phyloP scores from a whole-genome alignment of 2,888 invertebrate genomes.

The Coenonympha arcania region DNA sequence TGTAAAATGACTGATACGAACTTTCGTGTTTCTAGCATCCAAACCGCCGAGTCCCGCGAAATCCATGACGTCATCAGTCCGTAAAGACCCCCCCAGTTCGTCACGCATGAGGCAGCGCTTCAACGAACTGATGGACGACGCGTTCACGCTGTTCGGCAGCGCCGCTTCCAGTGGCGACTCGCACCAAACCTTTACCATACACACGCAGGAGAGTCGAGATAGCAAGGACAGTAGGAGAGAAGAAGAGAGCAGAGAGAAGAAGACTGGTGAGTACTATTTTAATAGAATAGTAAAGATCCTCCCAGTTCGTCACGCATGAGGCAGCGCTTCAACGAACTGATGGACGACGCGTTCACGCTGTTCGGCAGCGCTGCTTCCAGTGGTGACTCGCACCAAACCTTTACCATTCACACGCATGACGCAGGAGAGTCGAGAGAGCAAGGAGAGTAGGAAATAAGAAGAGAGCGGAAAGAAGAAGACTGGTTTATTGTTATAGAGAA shows the following conservation, averaged over 20 bases:
- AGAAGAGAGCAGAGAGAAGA: too few relatives aligned
- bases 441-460: constrained; percentile 4
- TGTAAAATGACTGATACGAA: too few relatives aligned
- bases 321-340: constrained; percentile 81
- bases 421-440: constrained; percentile 28
- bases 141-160: constrained; percentile 83
- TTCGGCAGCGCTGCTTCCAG: constrained; percentile 79
- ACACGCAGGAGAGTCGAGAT: constrained; percentile 34
- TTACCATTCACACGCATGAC: constrained; percentile 45
- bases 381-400: constrained; percentile 56
- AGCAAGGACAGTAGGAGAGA: constrained; percentile 6
- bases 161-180: constrained; percentile 72
- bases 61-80: constrained; percentile 32
- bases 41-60: constrained; percentile 52
- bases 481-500: too few relatives aligned
- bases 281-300: too few relatives aligned
- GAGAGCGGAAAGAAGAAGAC: too few relatives aligned
- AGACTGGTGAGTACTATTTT: constrained; percentile 10
- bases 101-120: constrained; percentile 81
- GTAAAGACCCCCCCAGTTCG: constrained; percentile 57
- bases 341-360: constrained; percentile 85
- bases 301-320: constrained; percentile 77
- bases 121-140: constrained; percentile 85
- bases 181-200: constrained; percentile 48
- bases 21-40: too few relatives aligned